phyloP scores from a whole-genome alignment of 2,797 vertebrate species.

The Psittacula echo region DNA sequence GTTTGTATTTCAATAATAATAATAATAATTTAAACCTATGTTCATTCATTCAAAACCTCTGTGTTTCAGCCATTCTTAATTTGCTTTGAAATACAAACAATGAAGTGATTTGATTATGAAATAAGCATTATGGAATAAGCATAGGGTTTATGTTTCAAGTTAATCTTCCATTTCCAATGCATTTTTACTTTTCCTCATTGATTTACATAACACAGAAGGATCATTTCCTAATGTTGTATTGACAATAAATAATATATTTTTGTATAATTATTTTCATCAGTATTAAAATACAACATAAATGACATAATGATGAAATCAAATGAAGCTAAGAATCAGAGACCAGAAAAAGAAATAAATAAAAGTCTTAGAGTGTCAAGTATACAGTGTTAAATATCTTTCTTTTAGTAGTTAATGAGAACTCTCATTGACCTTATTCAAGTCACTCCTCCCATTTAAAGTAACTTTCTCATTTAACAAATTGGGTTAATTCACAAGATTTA shows the following conservation, averaged over 20 bases:
- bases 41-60: background rate
- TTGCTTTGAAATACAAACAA: background rate
- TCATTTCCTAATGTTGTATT: background rate
- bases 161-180: background rate
- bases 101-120: background rate
- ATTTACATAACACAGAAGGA: background rate
- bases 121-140: background rate
- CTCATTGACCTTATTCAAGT: slow-evolving; percentile 30
- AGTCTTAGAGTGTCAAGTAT: background rate
- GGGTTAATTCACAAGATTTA: slow-evolving; percentile 34
- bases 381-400: background rate
- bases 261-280: background rate
- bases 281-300: background rate
- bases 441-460: background rate
- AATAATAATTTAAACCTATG: background rate
- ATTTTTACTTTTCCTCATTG: background rate
- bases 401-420: background rate
- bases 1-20: background rate
- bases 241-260: background rate
- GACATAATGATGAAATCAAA: background rate
- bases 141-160: background rate
- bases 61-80: background rate
- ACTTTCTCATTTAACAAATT: slow-evolving; percentile 24
- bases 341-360: background rate
- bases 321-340: background rate